phyloP scores from a whole-genome alignment of 2,113 vertebrate species.

The Phainopepla nitens region DNA sequence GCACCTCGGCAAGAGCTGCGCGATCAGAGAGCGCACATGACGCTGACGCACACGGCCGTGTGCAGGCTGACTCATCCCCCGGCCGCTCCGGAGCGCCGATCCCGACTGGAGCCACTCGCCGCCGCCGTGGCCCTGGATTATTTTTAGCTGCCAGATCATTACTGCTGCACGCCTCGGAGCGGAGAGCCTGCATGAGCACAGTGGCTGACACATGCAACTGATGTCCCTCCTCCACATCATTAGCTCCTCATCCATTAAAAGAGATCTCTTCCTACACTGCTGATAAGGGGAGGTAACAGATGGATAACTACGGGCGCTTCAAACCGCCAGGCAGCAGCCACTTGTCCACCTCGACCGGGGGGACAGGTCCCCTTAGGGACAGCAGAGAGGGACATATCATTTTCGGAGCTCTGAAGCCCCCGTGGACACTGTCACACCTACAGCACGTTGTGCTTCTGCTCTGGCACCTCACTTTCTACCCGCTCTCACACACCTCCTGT shows the following conservation, averaged over 20 bases:
- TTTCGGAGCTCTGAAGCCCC: background rate
- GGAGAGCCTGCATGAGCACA: background rate
- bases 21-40: conserved; percentile 10
- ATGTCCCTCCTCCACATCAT: background rate
- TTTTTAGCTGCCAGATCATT: conserved; percentile 71
- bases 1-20: background rate
- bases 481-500: background rate
- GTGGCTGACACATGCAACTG: background rate
- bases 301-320: background rate
- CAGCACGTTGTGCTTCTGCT: too few species aligned
- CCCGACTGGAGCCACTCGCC: background rate
- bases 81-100: background rate
- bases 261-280: background rate
- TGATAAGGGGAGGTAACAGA: background rate
- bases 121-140: conserved; percentile 42
- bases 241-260: background rate
- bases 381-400: background rate
- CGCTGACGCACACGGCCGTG: background rate
- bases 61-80: conserved; percentile 55
- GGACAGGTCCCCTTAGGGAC: background rate
- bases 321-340: accelerated
- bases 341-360: background rate
- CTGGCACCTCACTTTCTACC: background rate
- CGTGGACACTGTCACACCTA: background rate
- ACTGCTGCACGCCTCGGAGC: conserved; percentile 44